These are phyloP conservation scores for Pelobates fuscus DNA, from an alignment of 2,113 vertebrate species.

Conservation along the genomic window DNA sequence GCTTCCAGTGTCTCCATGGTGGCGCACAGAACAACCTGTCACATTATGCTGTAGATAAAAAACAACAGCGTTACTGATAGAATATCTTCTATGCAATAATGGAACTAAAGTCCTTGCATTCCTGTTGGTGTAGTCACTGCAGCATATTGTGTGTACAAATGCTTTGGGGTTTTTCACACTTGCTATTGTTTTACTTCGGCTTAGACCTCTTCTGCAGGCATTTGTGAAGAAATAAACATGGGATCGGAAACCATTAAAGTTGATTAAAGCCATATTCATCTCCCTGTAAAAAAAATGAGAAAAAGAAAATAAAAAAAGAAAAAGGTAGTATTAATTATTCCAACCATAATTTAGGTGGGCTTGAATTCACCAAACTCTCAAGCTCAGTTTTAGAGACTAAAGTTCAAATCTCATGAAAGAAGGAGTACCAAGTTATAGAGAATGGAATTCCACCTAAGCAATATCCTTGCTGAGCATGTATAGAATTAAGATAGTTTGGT, in stretches of 20 bases:
- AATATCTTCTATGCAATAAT: conserved; percentile 52
- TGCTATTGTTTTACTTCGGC: conserved; percentile 52
- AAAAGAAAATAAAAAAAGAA: not conserved
- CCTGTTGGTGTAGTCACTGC: not conserved
- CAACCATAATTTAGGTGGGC: too few species aligned
- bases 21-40: conserved; percentile 60
- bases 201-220: conserved; percentile 51
- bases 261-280: conserved; percentile 62
- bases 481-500: too few species aligned
- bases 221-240: conserved; percentile 26
- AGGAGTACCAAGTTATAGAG: too few species aligned
- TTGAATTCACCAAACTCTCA: too few species aligned
- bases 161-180: not conserved
- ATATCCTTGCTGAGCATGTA: too few species aligned
- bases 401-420: too few species aligned
- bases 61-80: conserved; percentile 55
- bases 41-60: conserved; percentile 58
- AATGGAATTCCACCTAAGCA: too few species aligned
- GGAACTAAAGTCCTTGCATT: conserved; percentile 29
- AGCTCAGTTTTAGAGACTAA: too few species aligned
- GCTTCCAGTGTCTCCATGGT: conserved; percentile 54
- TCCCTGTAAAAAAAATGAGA: not conserved
- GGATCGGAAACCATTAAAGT: conserved; percentile 52
- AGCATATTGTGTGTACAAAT: not conserved
- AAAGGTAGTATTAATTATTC: too few species aligned